A percentile compares a stretch with the other conserved stretches of the same genome.
phyloP scores from a whole-genome alignment of 2,888 invertebrate genomes.

The Stenchaetothrips biformis region DNA sequence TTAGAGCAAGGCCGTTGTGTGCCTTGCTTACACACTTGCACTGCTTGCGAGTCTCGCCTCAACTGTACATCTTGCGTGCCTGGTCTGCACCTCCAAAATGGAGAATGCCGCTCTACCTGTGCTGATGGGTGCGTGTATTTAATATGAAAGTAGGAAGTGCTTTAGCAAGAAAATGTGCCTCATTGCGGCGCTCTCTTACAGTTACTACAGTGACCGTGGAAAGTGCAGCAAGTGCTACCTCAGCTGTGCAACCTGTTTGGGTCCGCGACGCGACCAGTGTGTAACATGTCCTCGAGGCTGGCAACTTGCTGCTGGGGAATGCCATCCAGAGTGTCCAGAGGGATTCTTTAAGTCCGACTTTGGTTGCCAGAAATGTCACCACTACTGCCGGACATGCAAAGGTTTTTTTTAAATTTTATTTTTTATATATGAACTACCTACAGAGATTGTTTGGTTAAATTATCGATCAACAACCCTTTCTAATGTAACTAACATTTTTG shows the following conservation, averaged over 20 bases:
- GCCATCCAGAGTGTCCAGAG: constrained; percentile 79
- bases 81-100: constrained; percentile 72
- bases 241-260: constrained; percentile 79
- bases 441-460: not conserved
- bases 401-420: constrained; percentile 52
- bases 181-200: constrained; percentile 43
- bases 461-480: no score
- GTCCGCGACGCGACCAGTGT: constrained; percentile 78
- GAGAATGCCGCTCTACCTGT: constrained; percentile 75
- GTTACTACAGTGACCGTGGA: constrained; percentile 82
- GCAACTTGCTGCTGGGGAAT: constrained; percentile 78
- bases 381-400: constrained; percentile 80
- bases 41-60: constrained; percentile 68
- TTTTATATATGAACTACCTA: not conserved
- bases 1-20: constrained; percentile 68
- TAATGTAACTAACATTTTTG: constrained; percentile 26
- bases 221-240: constrained; percentile 77
- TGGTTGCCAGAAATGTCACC: constrained; percentile 83
- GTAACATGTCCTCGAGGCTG: constrained; percentile 75
- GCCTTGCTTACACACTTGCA: constrained; percentile 74
- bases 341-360: constrained; percentile 77
- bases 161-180: not conserved
- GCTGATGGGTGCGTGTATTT: constrained; percentile 55
- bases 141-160: not conserved
- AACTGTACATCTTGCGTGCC: constrained; percentile 77